Evolutionary conservation across 1,140 invertebrate genomes (phyloP).

Genomic region (Brachionus calyciflorus): DNA sequence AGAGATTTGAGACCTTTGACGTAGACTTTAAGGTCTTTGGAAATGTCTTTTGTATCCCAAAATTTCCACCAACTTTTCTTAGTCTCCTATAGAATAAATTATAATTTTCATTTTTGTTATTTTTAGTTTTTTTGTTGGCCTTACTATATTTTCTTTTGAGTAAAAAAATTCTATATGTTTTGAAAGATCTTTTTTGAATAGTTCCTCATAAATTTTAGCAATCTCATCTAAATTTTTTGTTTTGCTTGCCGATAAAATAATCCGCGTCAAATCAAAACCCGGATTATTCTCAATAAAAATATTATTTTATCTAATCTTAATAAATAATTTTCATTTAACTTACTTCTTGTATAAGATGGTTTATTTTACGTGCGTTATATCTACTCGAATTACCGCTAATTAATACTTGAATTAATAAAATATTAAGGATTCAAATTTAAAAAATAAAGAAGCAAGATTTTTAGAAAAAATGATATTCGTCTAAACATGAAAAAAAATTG

Average conservation of each 20-base stretch:
- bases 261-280: constrained; percentile 6
- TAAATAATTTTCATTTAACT: background rate
- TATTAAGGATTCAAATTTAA: too few species aligned
- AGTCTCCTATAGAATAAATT: background rate
- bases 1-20: background rate
- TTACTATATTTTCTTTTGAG: constrained; percentile 1
- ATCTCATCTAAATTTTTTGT: background rate
- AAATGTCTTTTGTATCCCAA: background rate
- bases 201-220: background rate
- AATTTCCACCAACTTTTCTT: constrained; percentile 36
- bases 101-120: background rate
- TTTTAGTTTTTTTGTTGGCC: background rate
- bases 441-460: too few species aligned
- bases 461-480: too few species aligned
- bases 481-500: too few species aligned
- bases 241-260: background rate
- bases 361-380: background rate
- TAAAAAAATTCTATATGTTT: background rate
- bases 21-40: constrained; percentile 11
- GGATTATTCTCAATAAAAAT: background rate
- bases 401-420: too few species aligned
- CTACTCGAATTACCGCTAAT: too few species aligned
- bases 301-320: background rate
- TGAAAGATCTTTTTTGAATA: constrained; percentile 25
- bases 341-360: background rate